These are phyloP conservation scores for Anoplopoma fimbria DNA, from an alignment of 2,113 vertebrate genomes.

Conservation along the genomic window DNA sequence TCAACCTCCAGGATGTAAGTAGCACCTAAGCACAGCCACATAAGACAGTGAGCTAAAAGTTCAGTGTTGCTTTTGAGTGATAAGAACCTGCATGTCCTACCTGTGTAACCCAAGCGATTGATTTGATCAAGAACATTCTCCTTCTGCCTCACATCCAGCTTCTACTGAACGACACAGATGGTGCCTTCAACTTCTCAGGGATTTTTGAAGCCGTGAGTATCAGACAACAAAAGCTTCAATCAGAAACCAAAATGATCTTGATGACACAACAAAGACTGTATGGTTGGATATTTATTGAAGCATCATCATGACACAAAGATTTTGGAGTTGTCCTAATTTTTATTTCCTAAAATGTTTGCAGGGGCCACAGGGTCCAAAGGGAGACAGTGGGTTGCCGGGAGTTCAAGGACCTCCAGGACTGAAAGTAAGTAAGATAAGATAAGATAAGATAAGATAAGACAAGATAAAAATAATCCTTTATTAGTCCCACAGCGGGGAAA, in stretches of 20 bases:
- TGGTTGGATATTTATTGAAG: too few relatives aligned
- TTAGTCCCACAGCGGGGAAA: too few relatives aligned
- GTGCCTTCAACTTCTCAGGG: constrained; percentile 86
- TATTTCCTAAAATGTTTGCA: constrained; percentile 60
- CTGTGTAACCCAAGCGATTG: not conserved
- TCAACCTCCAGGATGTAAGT: constrained; percentile 88
- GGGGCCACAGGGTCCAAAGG: constrained; percentile 90
- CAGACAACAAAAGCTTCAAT: not conserved
- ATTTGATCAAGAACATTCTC: not conserved
- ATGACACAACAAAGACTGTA: not conserved
- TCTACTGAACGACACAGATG: constrained; percentile 88
- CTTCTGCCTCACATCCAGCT: constrained; percentile 77
- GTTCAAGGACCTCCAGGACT: constrained; percentile 83
- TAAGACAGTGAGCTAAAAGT: not conserved
- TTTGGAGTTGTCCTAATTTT: not conserved
- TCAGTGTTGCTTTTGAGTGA: not conserved
- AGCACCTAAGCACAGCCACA: not conserved
- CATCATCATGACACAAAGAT: too few relatives aligned
- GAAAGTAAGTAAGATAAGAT: constrained; percentile 82
- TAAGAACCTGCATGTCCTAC: not conserved
- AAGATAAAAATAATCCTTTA: too few relatives aligned
- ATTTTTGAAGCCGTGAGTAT: constrained; percentile 81
- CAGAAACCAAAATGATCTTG: not conserved
- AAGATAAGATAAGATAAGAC: too few relatives aligned
- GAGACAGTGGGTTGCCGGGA: constrained; percentile 87